Conservation (phyloP, 2,888 invertebrate species). For the Chymomyza caudatula region DNA sequence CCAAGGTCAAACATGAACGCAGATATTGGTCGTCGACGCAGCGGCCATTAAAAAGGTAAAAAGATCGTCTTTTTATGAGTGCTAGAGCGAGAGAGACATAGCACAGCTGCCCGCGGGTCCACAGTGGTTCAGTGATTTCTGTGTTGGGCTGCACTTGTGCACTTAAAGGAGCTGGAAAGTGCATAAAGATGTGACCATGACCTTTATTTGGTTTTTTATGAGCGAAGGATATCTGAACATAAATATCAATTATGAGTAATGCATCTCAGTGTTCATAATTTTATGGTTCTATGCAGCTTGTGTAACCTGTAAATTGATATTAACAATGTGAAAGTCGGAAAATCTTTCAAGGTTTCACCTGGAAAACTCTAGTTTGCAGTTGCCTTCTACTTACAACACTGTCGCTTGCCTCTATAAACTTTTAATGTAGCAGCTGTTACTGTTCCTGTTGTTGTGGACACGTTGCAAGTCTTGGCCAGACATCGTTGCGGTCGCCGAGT, state of each 20-base stretch:
- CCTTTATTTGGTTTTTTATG: slow-evolving; percentile 48
- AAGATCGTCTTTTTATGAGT: slow-evolving; percentile 1
- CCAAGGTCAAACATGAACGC: slow-evolving; percentile 53
- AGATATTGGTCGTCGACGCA: slow-evolving; percentile 25
- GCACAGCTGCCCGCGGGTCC: slow-evolving; percentile 7
- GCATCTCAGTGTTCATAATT: no score
- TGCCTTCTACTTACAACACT: not conserved
- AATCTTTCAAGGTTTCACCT: slow-evolving; percentile 1
- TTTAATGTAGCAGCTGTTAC: slow-evolving; percentile 4
- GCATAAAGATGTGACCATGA: slow-evolving; percentile 33
- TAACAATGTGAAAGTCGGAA: slow-evolving; percentile 11
- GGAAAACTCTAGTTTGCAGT: slow-evolving; percentile 16
- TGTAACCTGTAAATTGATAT: slow-evolving; percentile 43
- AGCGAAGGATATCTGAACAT: no score
- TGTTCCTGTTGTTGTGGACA: not conserved
- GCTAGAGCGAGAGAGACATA: slow-evolving; percentile 11
- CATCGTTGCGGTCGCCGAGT: slow-evolving; percentile 50
- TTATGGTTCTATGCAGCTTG: slow-evolving; percentile 27
- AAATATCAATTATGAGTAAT: slow-evolving; percentile 46
- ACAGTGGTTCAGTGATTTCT: not conserved
- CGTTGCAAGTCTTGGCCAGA: slow-evolving; percentile 16
- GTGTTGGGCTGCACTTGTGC: slow-evolving; percentile 55
- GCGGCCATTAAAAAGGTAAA: slow-evolving; percentile 57
- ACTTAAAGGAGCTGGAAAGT: slow-evolving; percentile 41
- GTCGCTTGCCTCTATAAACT: not conserved